Conservation (phyloP, 1,140 invertebrate genomes). For the Aradophagus sp. region DNA sequence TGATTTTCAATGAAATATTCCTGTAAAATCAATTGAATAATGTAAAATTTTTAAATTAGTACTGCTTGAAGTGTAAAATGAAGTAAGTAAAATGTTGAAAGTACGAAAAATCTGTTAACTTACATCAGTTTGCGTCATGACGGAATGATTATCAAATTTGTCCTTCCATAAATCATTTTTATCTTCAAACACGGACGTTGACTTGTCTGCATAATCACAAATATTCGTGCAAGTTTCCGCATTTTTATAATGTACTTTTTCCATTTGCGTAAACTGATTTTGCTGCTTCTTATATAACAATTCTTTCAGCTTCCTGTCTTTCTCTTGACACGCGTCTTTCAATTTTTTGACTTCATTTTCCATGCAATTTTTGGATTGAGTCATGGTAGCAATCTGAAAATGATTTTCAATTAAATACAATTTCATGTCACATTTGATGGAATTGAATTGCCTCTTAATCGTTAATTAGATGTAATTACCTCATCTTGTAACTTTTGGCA, state of each 20-base stretch:
- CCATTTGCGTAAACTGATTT: conserved; percentile 19
- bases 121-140: conserved; percentile 21
- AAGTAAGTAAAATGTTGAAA: no score
- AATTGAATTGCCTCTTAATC: not conserved
- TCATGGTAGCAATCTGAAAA: conserved; percentile 53
- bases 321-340: conserved; percentile 52
- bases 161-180: conserved; percentile 38
- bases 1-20: conserved; percentile 60
- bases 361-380: conserved; percentile 47
- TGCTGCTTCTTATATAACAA: conserved; percentile 48
- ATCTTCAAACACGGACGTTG: conserved; percentile 9
- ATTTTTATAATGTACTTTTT: conserved; percentile 3
- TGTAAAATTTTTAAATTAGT: no score
- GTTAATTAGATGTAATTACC: conserved; percentile 46
- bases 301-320: conserved; percentile 56
- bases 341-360: conserved; percentile 50
- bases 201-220: conserved; percentile 9
- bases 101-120: not conserved
- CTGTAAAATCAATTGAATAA: conserved; percentile 52
- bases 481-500: conserved; percentile 53
- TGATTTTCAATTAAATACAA: conserved; percentile 2
- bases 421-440: no score
- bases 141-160: no score
- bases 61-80: not conserved
- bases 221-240: conserved; percentile 7